phyloP scores from a whole-genome alignment of 2,888 invertebrate species.

The Smittia aterrima region DNA sequence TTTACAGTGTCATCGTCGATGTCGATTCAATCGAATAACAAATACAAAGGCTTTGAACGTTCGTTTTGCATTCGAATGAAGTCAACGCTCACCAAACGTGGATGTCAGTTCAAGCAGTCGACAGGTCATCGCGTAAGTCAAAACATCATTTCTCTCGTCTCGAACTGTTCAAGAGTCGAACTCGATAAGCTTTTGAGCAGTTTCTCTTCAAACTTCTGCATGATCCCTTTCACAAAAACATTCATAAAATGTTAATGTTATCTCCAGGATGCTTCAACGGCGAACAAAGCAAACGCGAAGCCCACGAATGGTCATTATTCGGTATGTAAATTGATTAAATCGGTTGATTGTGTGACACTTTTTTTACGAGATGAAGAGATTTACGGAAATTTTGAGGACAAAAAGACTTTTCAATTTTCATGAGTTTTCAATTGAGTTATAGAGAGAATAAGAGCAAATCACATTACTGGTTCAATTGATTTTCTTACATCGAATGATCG shows the following conservation, averaged over 20 bases:
- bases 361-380: not conserved
- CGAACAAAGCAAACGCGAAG: conserved; percentile 27
- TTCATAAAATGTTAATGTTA: not conserved
- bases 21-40: conserved; percentile 67
- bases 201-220: not conserved
- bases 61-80: conserved; percentile 97
- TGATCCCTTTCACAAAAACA: not conserved
- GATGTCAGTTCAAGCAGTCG: conserved; percentile 88
- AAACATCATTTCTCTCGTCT: not conserved
- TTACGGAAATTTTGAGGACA: not conserved
- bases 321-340: conserved; percentile 32
- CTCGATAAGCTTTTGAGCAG: no score
- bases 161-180: no score
- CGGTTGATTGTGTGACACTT: conserved; percentile 27
- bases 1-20: conserved; percentile 76
- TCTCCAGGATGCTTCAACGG: conserved; percentile 14
- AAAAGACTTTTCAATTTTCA: not conserved
- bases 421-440: not conserved
- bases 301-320: conserved; percentile 34
- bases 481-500: not conserved
- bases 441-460: not conserved
- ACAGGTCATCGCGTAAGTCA: conserved; percentile 88
- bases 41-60: conserved; percentile 83
- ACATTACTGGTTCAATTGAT: conserved; percentile 26
- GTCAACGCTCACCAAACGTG: conserved; percentile 93